Evolutionary conservation across 2,797 vertebrate genomes (phyloP).

Genomic region (Alca torda): DNA sequence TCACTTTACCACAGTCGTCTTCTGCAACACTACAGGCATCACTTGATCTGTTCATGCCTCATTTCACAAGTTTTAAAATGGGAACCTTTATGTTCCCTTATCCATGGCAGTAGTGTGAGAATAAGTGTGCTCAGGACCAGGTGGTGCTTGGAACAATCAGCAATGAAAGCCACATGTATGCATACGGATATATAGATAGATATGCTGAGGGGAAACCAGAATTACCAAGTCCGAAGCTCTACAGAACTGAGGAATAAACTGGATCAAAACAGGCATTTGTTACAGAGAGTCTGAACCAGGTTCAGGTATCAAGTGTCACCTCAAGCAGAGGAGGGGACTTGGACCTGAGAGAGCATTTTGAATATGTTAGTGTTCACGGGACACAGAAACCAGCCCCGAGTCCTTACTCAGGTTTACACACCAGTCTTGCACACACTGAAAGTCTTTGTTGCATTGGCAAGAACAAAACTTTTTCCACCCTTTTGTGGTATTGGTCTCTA

Average conservation of each 20-base stretch:
- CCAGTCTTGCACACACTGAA: not conserved
- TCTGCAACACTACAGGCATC: not conserved
- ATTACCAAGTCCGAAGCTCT: not conserved
- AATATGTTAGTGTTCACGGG: not conserved
- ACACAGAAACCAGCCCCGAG: not conserved
- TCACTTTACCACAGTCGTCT: not conserved
- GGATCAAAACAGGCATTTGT: not conserved
- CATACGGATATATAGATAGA: too few species aligned
- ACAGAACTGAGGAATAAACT: not conserved
- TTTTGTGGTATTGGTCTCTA: not conserved
- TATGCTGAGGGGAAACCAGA: not conserved
- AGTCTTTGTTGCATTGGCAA: not conserved
- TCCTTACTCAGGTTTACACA: not conserved
- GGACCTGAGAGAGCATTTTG: not conserved
- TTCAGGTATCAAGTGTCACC: not conserved
- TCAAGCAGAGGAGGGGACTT: not conserved
- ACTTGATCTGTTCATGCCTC: not conserved
- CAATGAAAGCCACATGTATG: not conserved
- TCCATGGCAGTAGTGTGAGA: accelerated
- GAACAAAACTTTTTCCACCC: slow-evolving; percentile 16
- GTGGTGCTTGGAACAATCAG: not conserved
- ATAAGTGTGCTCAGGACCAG: not conserved
- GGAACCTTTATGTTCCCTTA: not conserved
- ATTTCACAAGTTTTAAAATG: not conserved
- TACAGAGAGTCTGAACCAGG: not conserved